These are phyloP conservation scores for Holacanthus passer DNA, from an alignment of 2,113 vertebrate genomes.

Conservation along the genomic window DNA sequence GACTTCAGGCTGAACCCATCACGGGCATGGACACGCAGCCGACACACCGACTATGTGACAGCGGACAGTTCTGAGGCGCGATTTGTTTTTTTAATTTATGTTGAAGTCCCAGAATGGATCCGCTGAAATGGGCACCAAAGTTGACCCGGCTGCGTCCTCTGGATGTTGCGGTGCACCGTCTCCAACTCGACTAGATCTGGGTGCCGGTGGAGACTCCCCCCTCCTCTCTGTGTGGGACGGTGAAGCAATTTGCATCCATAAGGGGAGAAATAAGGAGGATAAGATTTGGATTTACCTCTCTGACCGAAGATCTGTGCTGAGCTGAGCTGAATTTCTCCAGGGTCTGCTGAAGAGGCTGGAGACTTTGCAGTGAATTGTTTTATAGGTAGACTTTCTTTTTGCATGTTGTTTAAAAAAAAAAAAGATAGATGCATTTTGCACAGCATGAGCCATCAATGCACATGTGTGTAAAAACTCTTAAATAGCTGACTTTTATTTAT, in stretches of 20 bases:
- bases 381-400: slow-evolving; percentile 71
- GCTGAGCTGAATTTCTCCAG: slow-evolving; percentile 12
- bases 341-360: slow-evolving; percentile 43
- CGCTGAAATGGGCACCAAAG: slow-evolving; percentile 77
- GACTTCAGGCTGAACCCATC: slow-evolving; percentile 63
- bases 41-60: slow-evolving; percentile 61
- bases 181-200: slow-evolving; percentile 36
- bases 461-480: slow-evolving; percentile 4
- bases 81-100: slow-evolving; percentile 1
- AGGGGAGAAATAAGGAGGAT: slow-evolving; percentile 58
- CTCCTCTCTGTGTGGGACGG: slow-evolving; percentile 58
- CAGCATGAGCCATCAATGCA: slow-evolving; percentile 46
- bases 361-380: slow-evolving; percentile 54
- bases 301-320: slow-evolving; percentile 66
- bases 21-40: slow-evolving; percentile 1
- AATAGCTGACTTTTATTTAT: slow-evolving; percentile 33
- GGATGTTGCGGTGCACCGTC: slow-evolving; percentile 72
- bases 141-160: slow-evolving; percentile 86
- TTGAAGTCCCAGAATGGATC: slow-evolving; percentile 49
- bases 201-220: slow-evolving; percentile 43
- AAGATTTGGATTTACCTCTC: slow-evolving; percentile 76
- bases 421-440: too few relatives aligned
- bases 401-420: slow-evolving; percentile 67
- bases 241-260: slow-evolving; percentile 35
- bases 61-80: slow-evolving; percentile 5